Evolutionary conservation across 2,797 vertebrate species (phyloP), one percentile per base, ranked within the genome.

Genomic region (Bradypus variegatus): DNA sequence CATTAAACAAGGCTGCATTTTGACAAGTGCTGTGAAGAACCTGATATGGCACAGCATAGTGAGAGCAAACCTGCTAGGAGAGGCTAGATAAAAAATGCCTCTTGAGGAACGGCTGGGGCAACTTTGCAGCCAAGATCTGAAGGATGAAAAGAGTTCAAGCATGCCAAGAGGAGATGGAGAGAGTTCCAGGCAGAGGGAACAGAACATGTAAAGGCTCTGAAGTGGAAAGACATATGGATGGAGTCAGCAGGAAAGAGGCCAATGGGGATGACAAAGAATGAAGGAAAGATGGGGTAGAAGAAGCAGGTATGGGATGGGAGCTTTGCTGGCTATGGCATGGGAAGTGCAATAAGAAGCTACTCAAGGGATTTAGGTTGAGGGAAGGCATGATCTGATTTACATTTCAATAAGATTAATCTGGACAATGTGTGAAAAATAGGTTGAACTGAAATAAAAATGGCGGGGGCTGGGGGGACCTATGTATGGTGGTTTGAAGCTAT

Each of bases 121-220:
- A 6, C 2, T 31, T 81, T 65, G 81, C 15, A 53, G 5, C 31
- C 41, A 77, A 84, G 81, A 81, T 48, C 16, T 65, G 62, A 31
- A 67, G 19, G 38, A 50, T 38, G 14, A 70, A 18, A 67, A 70
- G 55, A 85, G 27, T 16, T 36, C 38, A 64, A 2, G 48, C 29
- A 21, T 0, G 18, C 25, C n/a, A 13, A 27, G 23, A 4, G 4
- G 3, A 55, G 38, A 14, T 14, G 6, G 62, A 10, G 10, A 45
- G 58, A 23, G 65, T 12, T 16, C 10, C 33, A 65, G 88, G 70
- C 55, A 64, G 75, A 88, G 11, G 29, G 38, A 89, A 73, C 5
- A 58, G 58, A 50, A 50, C 4, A 10, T 33, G 33, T 41, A 8
- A 36, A 67, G 72, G 48, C 79, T 7, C 3, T 0, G 65, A 25